Conservation (phyloP, 92 coral and sea anemone genomes). For the Epizoanthus fatuus region DNA sequence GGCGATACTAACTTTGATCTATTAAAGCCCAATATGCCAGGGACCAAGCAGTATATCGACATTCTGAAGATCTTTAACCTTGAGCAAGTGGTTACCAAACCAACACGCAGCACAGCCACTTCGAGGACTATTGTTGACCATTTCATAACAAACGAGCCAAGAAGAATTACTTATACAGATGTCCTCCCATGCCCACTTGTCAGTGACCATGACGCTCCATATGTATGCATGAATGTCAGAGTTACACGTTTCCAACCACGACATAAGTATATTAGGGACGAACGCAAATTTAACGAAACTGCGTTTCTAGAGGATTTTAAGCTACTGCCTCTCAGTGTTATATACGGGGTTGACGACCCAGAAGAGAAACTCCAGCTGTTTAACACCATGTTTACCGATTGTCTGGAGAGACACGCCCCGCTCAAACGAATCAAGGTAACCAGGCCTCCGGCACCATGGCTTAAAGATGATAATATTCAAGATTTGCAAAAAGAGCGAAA, state of each 20-base stretch:
- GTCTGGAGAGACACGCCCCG: conserved; percentile 50
- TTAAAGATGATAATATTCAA: conserved; percentile 38
- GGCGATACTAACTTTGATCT: conserved; percentile 33
- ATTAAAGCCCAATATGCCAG: conserved; percentile 19
- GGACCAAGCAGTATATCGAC: conserved; percentile 36
- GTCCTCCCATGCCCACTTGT: neutral
- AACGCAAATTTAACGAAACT: conserved; percentile 18
- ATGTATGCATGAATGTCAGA: neutral
- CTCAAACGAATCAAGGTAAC: conserved; percentile 43
- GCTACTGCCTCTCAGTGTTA: conserved; percentile 24
- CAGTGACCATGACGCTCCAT: neutral
- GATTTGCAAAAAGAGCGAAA: conserved; percentile 31
- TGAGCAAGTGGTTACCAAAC: conserved; percentile 33
- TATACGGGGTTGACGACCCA: conserved; percentile 40
- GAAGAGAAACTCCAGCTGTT: conserved; percentile 44
- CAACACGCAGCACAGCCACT: conserved; percentile 44
- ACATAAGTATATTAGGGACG: neutral
- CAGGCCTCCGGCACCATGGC: conserved; percentile 55
- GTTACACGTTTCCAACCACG: neutral
- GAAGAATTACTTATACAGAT: conserved; percentile 16
- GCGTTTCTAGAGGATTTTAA: conserved; percentile 36
- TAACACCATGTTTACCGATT: conserved; percentile 30
- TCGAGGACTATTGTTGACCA: conserved; percentile 38
- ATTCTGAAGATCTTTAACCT: conserved; percentile 15
- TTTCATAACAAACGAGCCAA: conserved; percentile 37